Evolutionary conservation across 2,797 vertebrate species (phyloP).

Genomic region (Aplochiton taeniatus): DNA sequence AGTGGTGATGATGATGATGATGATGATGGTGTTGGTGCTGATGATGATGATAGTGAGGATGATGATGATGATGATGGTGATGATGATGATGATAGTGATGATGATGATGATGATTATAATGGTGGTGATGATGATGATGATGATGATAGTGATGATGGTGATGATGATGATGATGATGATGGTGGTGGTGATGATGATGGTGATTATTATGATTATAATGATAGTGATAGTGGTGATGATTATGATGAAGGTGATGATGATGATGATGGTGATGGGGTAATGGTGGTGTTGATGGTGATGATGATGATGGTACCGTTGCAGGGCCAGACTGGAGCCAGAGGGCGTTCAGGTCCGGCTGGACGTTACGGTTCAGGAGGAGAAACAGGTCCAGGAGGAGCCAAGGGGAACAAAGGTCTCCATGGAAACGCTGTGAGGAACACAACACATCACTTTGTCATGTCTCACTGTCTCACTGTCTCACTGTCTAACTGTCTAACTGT

Average conservation of each 20-base stretch:
- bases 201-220: not conserved
- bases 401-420: constrained; percentile 64
- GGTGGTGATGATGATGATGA: not conserved
- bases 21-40: too few relatives aligned
- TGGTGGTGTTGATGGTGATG: not conserved
- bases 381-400: constrained; percentile 60
- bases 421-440: constrained; percentile 65
- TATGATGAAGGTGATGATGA: not conserved
- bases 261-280: not conserved
- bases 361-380: constrained; percentile 69
- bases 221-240: not conserved
- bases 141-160: not conserved
- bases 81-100: not conserved
- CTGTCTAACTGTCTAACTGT: too few relatives aligned
- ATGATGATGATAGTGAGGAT: too few relatives aligned
- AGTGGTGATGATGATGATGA: constrained; percentile 1
- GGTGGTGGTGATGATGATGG: not conserved
- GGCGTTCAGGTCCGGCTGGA: constrained; percentile 57
- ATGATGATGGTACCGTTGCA: constrained; percentile 27
- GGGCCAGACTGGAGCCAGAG: constrained; percentile 67
- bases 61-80: not conserved
- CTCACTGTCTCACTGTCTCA: too few relatives aligned
- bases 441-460: too few relatives aligned
- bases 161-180: not conserved
- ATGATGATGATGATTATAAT: not conserved